These are phyloP conservation scores for Palaemon carinicauda DNA, from an alignment of 1,140 invertebrate species.

Conservation along the genomic window DNA sequence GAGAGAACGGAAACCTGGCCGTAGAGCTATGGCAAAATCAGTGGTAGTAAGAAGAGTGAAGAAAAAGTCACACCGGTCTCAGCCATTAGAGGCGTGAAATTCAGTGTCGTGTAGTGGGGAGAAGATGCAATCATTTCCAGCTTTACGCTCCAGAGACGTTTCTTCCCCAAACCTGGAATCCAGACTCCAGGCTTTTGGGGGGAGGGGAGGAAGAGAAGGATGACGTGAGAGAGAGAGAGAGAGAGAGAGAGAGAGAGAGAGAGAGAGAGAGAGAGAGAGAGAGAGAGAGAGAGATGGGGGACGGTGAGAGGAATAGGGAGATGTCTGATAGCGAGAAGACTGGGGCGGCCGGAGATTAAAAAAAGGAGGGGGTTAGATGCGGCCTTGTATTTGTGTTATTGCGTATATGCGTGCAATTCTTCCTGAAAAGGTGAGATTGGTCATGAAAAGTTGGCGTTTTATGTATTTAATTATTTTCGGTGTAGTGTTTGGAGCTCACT, in stretches of 20 bases:
- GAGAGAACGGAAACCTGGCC: neutral
- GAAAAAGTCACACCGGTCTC: neutral
- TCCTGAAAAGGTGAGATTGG: too few relatives aligned
- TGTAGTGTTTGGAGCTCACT: too few relatives aligned
- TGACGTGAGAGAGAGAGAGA: neutral
- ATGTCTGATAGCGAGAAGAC: neutral
- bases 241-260: neutral
- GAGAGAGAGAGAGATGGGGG: neutral
- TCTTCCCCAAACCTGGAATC: constrained; percentile 13
- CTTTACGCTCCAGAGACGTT: constrained; percentile 7
- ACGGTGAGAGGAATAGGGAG: too few relatives aligned
- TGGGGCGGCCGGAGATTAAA: too few relatives aligned
- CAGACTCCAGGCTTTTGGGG: neutral
- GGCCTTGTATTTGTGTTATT: too few relatives aligned
- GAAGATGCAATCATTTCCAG: constrained; percentile 35
- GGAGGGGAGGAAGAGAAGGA: neutral
- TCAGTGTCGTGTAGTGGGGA: constrained; percentile 18
- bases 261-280: neutral
- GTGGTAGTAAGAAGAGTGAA: too few relatives aligned
- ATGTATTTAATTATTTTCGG: too few relatives aligned
- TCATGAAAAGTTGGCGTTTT: too few relatives aligned
- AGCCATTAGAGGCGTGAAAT: constrained; percentile 28
- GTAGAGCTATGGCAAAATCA: neutral
- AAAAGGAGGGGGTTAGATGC: too few relatives aligned
- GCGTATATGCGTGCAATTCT: too few relatives aligned